phyloP scores from a whole-genome alignment of 2,797 vertebrate genomes.

The Potorous gilbertii region DNA sequence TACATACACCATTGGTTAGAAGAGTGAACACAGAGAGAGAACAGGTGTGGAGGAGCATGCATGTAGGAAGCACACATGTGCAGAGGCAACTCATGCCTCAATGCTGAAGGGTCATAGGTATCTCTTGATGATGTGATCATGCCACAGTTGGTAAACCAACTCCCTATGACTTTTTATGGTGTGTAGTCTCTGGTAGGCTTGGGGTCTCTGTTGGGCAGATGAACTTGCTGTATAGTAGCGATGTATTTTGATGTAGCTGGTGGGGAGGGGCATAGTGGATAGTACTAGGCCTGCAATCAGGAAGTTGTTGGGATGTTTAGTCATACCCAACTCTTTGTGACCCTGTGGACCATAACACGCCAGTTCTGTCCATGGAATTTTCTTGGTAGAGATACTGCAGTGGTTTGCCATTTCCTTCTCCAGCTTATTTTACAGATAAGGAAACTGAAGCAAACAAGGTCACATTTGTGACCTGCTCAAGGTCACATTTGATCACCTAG shows the following conservation, averaged over 20 bases:
- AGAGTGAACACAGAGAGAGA: neutral
- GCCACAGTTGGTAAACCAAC: neutral
- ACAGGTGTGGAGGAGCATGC: neutral
- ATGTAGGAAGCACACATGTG: neutral
- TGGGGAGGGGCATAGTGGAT: neutral
- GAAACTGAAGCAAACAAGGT: neutral
- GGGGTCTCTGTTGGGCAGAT: neutral
- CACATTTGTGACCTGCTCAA: neutral
- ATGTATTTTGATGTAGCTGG: neutral
- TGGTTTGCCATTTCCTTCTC: neutral
- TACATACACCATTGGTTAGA: neutral
- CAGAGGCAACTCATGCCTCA: neutral
- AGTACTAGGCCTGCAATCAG: neutral
- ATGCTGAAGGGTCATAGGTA: neutral
- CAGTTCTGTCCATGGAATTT: neutral
- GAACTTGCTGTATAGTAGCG: neutral
- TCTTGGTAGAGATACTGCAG: neutral
- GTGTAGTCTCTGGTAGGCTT: neutral
- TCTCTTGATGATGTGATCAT: neutral
- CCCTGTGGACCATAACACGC: neutral
- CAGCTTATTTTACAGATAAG: neutral
- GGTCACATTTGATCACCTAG: neutral
- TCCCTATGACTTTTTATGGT: neutral
- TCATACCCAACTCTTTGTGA: neutral
- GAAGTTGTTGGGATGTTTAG: neutral